Evolutionary conservation across 2,113 vertebrate species (phyloP).

Genomic region (Sphaerodactylus townsendi): DNA sequence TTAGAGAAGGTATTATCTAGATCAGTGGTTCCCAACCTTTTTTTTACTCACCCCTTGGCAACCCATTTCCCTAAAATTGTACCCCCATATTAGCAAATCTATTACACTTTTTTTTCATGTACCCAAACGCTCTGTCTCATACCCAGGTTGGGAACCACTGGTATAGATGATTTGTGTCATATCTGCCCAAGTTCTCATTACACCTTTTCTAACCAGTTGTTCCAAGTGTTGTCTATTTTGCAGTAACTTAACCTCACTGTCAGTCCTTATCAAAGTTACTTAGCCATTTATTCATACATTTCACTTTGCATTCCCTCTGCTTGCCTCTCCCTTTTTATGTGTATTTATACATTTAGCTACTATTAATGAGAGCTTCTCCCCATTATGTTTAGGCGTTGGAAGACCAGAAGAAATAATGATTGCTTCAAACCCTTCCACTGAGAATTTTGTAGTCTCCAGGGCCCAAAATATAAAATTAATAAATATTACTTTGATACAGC

Average conservation of each 20-base stretch:
- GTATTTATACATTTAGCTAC: background rate
- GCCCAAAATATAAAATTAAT: slow-evolving; percentile 58
- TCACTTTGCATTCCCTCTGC: background rate
- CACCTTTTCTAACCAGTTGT: background rate
- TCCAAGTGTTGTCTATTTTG: background rate
- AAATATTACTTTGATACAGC: slow-evolving; percentile 62
- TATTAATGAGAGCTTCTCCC: slow-evolving; percentile 23
- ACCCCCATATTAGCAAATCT: no score
- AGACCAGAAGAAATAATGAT: slow-evolving; percentile 64
- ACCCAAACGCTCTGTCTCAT: no score
- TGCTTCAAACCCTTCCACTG: slow-evolving; percentile 55
- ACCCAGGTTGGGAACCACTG: no score
- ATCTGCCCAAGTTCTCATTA: background rate
- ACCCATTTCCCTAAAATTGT: no score
- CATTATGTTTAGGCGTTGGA: slow-evolving; percentile 53
- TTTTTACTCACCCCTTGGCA: no score
- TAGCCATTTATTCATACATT: background rate
- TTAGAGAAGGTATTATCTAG: background rate
- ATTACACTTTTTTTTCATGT: no score
- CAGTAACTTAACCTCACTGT: background rate
- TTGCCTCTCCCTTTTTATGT: background rate
- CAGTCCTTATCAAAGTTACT: no score
- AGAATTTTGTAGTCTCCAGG: slow-evolving; percentile 69
- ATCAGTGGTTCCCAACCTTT: no score
- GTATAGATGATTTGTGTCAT: background rate